A percentile compares a stretch with the other conserved stretches of the same genome.
Evolutionary conservation across 1,140 invertebrate genomes (phyloP).

Genomic region (Trichomalopsis sarcophagae): DNA sequence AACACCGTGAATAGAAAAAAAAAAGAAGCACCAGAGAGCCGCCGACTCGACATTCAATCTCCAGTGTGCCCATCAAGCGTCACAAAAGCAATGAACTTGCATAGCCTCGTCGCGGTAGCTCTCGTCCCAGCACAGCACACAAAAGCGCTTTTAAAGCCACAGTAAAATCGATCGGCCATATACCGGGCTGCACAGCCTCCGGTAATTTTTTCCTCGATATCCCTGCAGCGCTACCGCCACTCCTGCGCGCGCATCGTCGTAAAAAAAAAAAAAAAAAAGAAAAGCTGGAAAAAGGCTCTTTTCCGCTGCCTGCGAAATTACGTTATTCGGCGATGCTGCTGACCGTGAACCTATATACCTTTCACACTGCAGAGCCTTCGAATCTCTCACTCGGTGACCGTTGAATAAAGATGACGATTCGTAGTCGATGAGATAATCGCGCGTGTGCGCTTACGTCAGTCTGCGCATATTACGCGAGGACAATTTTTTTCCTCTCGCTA

Average conservation of each 20-base stretch:
- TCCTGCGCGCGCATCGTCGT: too few species aligned
- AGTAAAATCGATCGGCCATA: too few species aligned
- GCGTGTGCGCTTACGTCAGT: conserved; percentile 8
- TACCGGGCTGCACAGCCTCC: too few species aligned
- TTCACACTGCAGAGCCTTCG: conserved; percentile 24
- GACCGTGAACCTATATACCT: conserved; percentile 10
- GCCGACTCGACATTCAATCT: neutral
- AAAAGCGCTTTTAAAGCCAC: too few species aligned
- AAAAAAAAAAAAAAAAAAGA: too few species aligned
- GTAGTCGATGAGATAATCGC: conserved; percentile 30
- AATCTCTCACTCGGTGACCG: neutral
- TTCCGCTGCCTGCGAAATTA: too few species aligned
- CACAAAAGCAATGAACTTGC: conserved; percentile 3
- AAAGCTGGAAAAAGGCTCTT: too few species aligned
- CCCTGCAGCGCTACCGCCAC: too few species aligned
- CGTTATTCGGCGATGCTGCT: neutral
- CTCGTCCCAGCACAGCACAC: too few species aligned
- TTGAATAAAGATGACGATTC: neutral
- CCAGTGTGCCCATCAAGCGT: neutral
- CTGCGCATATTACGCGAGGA: neutral
- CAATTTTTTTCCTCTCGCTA: neutral
- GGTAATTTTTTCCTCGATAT: too few species aligned
- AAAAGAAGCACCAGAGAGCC: neutral
- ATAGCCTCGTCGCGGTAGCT: too few species aligned
- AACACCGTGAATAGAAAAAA: neutral